phyloP scores from a whole-genome alignment of 2,888 invertebrate genomes.

The Lasiommata megera region DNA sequence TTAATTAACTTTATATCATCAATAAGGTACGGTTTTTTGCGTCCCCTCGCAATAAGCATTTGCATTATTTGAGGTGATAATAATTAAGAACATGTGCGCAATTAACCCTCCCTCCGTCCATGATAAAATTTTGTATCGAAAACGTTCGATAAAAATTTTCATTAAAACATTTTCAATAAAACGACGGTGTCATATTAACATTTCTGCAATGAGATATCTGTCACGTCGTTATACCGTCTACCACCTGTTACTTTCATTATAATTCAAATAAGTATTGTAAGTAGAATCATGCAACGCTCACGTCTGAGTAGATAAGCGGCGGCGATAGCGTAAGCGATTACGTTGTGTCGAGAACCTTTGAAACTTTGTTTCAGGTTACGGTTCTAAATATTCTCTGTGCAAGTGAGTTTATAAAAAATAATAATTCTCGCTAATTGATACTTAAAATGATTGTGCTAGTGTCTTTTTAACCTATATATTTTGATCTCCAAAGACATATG shows the following conservation, averaged over 20 bases:
- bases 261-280: constrained; percentile 11
- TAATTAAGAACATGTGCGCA: not conserved
- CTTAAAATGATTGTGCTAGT: too few relatives aligned
- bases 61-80: not conserved
- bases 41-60: not conserved
- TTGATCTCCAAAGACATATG: too few relatives aligned
- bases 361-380: too few relatives aligned
- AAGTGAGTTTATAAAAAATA: too few relatives aligned
- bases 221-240: constrained; percentile 6
- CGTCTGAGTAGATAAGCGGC: not conserved
- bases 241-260: constrained; percentile 18
- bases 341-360: too few relatives aligned
- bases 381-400: too few relatives aligned
- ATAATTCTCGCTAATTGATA: too few relatives aligned
- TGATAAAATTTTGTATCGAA: not conserved
- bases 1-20: not conserved
- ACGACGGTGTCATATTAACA: constrained; percentile 3
- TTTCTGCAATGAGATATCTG: constrained; percentile 3
- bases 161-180: not conserved
- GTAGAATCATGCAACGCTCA: not conserved
- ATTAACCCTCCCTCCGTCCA: not conserved
- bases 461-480: too few relatives aligned
- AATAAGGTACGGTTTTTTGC: too few relatives aligned
- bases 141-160: constrained; percentile 7
- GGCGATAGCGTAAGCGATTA: not conserved